phyloP scores from a whole-genome alignment of 2,113 vertebrate species.

The Pituophis catenifer region DNA sequence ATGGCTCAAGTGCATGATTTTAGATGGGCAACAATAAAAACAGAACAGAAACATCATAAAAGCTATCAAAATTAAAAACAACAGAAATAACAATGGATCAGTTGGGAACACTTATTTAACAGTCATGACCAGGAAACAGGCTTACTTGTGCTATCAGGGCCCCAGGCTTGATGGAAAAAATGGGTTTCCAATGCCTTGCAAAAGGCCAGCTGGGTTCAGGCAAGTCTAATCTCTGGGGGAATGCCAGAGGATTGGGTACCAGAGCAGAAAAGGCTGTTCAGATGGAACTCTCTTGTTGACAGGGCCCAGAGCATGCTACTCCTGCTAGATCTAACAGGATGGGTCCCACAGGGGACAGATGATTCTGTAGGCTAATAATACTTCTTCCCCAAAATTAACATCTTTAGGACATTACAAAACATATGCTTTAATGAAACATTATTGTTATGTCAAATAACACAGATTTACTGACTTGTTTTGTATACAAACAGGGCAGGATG shows the following conservation, averaged over 20 bases:
- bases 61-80: not conserved
- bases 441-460: not conserved
- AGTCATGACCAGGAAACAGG: not conserved
- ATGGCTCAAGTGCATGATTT: not conserved
- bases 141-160: not conserved
- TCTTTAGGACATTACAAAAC: not conserved
- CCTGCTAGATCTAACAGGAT: not conserved
- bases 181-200: not conserved
- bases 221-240: not conserved
- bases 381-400: not conserved
- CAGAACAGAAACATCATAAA: not conserved
- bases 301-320: not conserved
- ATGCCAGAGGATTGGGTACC: not conserved
- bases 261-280: not conserved
- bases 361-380: not conserved
- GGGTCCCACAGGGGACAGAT: not conserved
- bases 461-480: not conserved
- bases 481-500: not conserved
- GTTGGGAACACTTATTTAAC: not conserved
- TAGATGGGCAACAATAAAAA: not conserved
- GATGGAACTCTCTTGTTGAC: not conserved
- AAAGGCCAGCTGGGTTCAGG: not conserved
- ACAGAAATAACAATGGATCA: not conserved
- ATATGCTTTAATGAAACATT: not conserved
- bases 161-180: not conserved